These are phyloP conservation scores for Taurulus bubalis DNA, from an alignment of 2,113 vertebrate species.

Conservation along the genomic window DNA sequence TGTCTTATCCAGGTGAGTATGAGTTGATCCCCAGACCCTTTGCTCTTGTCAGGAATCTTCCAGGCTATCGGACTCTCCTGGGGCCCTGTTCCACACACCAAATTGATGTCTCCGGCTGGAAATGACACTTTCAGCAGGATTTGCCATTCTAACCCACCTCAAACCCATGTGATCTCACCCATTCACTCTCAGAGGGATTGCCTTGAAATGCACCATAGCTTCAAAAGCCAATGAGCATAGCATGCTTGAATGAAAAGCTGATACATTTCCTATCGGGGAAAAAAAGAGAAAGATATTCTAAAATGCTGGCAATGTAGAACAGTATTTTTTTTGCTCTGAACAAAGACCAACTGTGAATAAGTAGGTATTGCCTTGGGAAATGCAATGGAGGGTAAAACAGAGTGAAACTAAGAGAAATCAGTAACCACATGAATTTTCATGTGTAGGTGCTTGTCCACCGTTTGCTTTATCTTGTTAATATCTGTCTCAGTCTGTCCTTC, in stretches of 20 bases:
- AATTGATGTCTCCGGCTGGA: slow-evolving; percentile 85
- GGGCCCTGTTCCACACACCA: slow-evolving; percentile 80
- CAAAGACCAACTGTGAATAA: slow-evolving; percentile 73
- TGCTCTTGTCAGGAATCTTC: slow-evolving; percentile 82
- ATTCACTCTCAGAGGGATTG: slow-evolving; percentile 82
- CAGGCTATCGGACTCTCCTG: slow-evolving; percentile 79
- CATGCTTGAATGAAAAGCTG: slow-evolving; percentile 74
- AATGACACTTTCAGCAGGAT: slow-evolving; percentile 87
- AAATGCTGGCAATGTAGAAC: slow-evolving; percentile 75
- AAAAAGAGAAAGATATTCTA: slow-evolving; percentile 62
- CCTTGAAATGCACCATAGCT: slow-evolving; percentile 77
- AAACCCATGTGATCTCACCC: slow-evolving; percentile 83
- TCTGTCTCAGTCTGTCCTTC: slow-evolving; percentile 15
- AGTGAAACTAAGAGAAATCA: slow-evolving; percentile 69
- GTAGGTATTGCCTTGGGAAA: slow-evolving; percentile 58
- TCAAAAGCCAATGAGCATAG: slow-evolving; percentile 80
- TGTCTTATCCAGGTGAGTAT: slow-evolving; percentile 78
- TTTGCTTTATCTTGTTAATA: slow-evolving; percentile 69
- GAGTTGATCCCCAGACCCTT: slow-evolving; percentile 81
- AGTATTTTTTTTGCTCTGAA: slow-evolving; percentile 60
- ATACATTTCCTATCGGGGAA: slow-evolving; percentile 68
- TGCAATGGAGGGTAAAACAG: slow-evolving; percentile 28
- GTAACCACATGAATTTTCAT: slow-evolving; percentile 72
- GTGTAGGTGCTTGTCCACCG: slow-evolving; percentile 59
- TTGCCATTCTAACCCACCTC: slow-evolving; percentile 86